Percentiles rank a stretch among this genome's conserved stretches.
phyloP scores from a whole-genome alignment of 2,888 invertebrate genomes.

The Xestia sexstrigata region DNA sequence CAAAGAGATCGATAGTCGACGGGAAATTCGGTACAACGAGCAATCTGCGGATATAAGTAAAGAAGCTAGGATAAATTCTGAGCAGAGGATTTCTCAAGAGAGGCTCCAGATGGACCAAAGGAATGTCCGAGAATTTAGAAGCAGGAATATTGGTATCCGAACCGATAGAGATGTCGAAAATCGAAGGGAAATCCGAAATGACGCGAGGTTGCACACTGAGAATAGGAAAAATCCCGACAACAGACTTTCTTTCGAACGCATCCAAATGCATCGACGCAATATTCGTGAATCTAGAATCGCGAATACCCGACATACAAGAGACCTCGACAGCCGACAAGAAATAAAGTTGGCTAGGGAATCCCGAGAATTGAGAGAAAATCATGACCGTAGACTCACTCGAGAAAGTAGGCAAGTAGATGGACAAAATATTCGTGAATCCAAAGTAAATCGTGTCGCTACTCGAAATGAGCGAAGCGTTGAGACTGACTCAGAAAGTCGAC shows the following conservation, averaged over 20 bases:
- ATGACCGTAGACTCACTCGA: conserved; percentile 3
- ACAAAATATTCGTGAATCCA: conserved; percentile 18
- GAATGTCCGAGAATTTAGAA: conserved; percentile 24
- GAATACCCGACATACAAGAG: neutral
- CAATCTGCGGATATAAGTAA: neutral
- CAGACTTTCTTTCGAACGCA: conserved; percentile 27
- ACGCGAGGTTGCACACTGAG: neutral
- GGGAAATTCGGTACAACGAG: conserved; percentile 17
- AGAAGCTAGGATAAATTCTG: conserved; percentile 16
- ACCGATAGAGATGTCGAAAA: conserved; percentile 23
- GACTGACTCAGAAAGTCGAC: conserved; percentile 15
- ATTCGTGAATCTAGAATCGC: conserved; percentile 36
- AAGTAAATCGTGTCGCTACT: neutral
- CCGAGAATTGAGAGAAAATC: conserved; percentile 13
- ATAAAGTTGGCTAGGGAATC: conserved; percentile 20
- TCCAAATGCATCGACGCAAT: conserved; percentile 30
- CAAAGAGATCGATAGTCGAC: conserved; percentile 9
- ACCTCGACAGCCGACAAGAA: conserved; percentile 3
- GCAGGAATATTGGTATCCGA: conserved; percentile 2
- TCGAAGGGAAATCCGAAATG: conserved; percentile 6
- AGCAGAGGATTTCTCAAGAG: conserved; percentile 16
- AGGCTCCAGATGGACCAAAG: conserved; percentile 13
- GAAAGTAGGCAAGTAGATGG: conserved; percentile 23
- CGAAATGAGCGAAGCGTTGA: conserved; percentile 23
- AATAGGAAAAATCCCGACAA: conserved; percentile 29